Evolutionary conservation across 2,888 invertebrate genomes (phyloP).

Genomic region (Nephrotoma flavescens): DNA sequence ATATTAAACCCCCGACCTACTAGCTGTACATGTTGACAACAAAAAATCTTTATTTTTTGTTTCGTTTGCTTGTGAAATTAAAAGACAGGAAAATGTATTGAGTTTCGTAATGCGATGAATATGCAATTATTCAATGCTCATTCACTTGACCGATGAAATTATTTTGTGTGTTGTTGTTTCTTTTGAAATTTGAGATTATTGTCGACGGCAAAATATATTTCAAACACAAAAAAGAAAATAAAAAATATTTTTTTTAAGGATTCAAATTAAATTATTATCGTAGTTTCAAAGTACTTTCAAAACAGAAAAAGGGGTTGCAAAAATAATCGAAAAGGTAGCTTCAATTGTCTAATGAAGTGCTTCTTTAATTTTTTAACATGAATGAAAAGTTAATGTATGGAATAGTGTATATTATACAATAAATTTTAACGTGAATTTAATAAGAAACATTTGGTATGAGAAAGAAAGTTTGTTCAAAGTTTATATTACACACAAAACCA

Average conservation of each 20-base stretch:
- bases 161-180: background rate
- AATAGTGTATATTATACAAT: background rate
- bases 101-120: background rate
- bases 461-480: background rate
- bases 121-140: background rate
- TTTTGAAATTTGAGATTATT: background rate
- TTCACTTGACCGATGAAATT: background rate
- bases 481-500: background rate
- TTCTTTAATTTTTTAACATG: background rate
- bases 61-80: background rate
- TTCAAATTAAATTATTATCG: background rate
- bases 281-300: background rate
- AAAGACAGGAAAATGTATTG: background rate
- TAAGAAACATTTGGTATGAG: background rate
- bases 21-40: background rate
- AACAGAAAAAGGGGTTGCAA: background rate
- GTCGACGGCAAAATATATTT: background rate
- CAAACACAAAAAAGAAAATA: background rate
- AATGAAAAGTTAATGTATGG: background rate
- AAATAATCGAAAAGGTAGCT: background rate
- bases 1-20: background rate
- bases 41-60: background rate
- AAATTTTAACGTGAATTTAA: background rate
- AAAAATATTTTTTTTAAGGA: background rate
- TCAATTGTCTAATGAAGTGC: background rate